Evolutionary conservation across 2,797 vertebrate genomes (phyloP).

Genomic region (Melanotaenia nigrans): DNA sequence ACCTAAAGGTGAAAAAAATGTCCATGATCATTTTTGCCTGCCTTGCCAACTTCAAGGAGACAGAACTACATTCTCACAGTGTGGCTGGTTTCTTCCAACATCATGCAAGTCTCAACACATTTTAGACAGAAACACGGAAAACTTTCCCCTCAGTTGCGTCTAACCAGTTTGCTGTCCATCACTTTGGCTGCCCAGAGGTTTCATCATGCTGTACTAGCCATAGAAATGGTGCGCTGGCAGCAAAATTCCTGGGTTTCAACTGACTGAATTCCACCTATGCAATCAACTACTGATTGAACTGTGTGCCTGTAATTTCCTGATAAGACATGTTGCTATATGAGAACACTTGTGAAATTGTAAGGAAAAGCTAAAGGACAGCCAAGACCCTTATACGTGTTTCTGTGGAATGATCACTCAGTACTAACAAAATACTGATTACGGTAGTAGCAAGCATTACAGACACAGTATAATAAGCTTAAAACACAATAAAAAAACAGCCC

Average conservation of each 20-base stretch:
- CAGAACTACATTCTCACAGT: constrained; percentile 45
- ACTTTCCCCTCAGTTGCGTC: constrained; percentile 67
- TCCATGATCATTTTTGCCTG: constrained; percentile 28
- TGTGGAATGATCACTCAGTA: too few relatives aligned
- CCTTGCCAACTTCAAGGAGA: constrained; percentile 40
- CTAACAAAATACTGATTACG: too few relatives aligned
- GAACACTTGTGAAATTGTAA: too few relatives aligned
- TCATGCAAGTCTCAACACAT: constrained; percentile 66
- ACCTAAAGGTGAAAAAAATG: constrained; percentile 56
- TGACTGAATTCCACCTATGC: constrained; percentile 46
- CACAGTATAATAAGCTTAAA: too few relatives aligned
- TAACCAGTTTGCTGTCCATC: constrained; percentile 71
- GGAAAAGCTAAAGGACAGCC: too few relatives aligned
- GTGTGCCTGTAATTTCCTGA: constrained; percentile 50
- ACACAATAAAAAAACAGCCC: too few relatives aligned
- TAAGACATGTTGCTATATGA: constrained; percentile 32
- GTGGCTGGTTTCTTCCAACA: constrained; percentile 59
- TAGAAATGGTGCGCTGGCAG: constrained; percentile 52
- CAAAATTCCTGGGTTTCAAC: constrained; percentile 62
- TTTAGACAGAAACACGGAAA: constrained; percentile 50
- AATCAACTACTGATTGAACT: constrained; percentile 35
- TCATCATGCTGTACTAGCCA: constrained; percentile 49
- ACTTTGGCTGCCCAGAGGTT: constrained; percentile 51
- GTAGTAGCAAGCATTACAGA: too few relatives aligned
- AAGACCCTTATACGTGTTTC: too few relatives aligned